Conservation (phyloP, 2,797 vertebrate species). For the Mormyrus proboscirostris region DNA sequence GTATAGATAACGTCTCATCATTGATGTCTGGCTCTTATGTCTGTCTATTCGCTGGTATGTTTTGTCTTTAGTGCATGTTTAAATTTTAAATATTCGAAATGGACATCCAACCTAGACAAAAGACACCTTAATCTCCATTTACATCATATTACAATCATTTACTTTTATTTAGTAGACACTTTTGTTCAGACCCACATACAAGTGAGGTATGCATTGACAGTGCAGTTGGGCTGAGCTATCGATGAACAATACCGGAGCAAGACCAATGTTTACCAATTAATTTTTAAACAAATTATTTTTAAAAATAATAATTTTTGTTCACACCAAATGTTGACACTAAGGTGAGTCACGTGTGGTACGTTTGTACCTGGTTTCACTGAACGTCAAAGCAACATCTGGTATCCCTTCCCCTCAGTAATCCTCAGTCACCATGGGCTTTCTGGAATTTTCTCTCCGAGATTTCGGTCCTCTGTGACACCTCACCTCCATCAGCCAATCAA, state of each 20-base stretch:
- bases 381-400: slow-evolving; percentile 5
- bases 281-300: neutral
- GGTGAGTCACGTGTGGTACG: neutral
- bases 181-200: neutral
- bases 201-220: neutral
- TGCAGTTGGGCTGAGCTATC: neutral
- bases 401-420: neutral
- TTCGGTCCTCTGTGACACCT: slow-evolving; percentile 1
- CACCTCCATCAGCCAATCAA: neutral
- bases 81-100: neutral
- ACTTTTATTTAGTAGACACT: neutral
- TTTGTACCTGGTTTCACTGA: neutral
- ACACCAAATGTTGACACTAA: neutral
- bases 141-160: neutral
- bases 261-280: neutral
- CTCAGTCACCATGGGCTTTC: neutral
- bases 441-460: neutral
- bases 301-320: neutral
- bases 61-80: neutral
- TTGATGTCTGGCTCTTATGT: neutral
- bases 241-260: neutral
- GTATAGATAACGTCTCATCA: neutral
- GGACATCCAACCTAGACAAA: neutral
- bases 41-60: neutral
- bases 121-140: neutral